Base-by-base conservation (phyloP, 2,888 invertebrate species). In the Polylopha cassiicola region DNA sequence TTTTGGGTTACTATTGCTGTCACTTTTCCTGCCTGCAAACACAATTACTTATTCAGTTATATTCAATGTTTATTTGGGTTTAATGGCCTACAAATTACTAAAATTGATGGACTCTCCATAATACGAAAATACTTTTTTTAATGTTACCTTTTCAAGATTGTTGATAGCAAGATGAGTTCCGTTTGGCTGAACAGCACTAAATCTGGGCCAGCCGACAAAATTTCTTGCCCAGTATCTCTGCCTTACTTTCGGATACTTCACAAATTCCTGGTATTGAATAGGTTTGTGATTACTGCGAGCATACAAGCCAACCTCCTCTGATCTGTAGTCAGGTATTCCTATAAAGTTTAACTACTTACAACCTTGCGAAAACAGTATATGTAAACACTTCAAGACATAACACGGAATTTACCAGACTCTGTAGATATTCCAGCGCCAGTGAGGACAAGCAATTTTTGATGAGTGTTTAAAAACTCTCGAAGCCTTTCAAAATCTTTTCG, bases 381-480 rank as follows among this genome's bases (percentile, higher is more conserved):
- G 13, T 9, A n/a, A 17, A 18, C 3, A 15, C 1, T 26, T 13
- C n/a, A 9, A n/a, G 22, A n/a, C 13, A 8, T 2, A 11, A n/a
- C 3, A 20, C 5, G 15, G 6, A 2, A 53, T 54, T 58, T 70
- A 91, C 91, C 91, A 65, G 96, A 96, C 88, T 99, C 98, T 1
- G 98, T 99, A 0, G 98, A 98, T 57, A 98, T 91, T 16, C 98
- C 99, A 50, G 98, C 98, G 7, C 99, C 99, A 33, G 96, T 96
- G 26, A 98, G 65, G 9, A 95, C 86, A 9, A 95, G 81, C 28
- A 93, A 76, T 54, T 87, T 89, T 4, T 85, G 61, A 36, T 87
- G 73, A 22, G 66, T 69, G 2, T 60, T 46, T 10, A 95, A 56
- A 68, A 94, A 93, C 33, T 88, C 72, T 60, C 85, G 82, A 0